Conservation (phyloP, 2,797 vertebrate species). For the Erethizon dorsatum region DNA sequence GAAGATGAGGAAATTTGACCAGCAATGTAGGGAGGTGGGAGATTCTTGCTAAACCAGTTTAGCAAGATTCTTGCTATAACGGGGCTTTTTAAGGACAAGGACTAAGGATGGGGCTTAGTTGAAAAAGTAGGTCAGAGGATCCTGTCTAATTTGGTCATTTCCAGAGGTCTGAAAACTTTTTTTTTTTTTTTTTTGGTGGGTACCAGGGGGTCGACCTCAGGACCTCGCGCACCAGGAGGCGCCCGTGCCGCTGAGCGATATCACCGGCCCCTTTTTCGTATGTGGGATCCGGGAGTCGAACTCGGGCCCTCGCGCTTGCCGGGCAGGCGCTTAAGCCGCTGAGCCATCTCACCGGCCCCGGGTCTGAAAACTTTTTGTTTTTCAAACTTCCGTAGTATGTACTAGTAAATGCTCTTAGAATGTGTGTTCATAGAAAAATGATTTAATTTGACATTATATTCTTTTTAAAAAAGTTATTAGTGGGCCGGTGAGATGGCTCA, state of each 20-base stretch:
- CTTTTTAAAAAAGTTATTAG: neutral
- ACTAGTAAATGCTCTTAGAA: slow-evolving; percentile 22
- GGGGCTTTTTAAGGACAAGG: neutral
- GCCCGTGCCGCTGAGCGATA: no score
- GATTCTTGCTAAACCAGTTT: neutral
- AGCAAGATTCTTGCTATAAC: neutral
- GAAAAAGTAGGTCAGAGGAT: neutral
- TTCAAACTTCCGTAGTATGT: slow-evolving; percentile 10
- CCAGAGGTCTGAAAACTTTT: neutral
- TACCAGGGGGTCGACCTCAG: no score
- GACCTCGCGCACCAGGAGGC: no score
- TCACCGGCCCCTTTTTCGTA: no score
- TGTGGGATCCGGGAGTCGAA: no score
- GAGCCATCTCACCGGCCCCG: no score
- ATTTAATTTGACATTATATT: slow-evolving; percentile 53
- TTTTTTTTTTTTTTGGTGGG: no score
- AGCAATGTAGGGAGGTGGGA: neutral
- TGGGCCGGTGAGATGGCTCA: no score
- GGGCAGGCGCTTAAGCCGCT: no score
- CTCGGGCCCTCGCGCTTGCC: no score
- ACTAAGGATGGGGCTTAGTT: neutral
- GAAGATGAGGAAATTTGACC: neutral
- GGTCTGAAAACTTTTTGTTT: neutral
- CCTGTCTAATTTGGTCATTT: neutral
- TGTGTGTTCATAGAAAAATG: slow-evolving; percentile 38